These are phyloP conservation scores for Brachionus angularis DNA, from an alignment of 1,140 invertebrate species.

Conservation along the genomic window DNA sequence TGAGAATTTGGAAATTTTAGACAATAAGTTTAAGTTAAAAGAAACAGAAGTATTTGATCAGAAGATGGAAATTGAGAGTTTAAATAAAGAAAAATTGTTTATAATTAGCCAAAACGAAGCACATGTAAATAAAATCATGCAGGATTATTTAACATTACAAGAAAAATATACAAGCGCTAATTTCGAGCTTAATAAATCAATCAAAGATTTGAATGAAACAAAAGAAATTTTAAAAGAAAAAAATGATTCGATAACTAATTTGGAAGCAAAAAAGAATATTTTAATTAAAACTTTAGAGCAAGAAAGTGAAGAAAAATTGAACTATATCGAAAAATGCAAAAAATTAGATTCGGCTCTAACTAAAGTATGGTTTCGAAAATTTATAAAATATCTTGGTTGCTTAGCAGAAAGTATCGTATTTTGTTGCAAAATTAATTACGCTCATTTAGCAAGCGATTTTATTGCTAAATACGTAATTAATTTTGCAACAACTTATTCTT, in stretches of 20 bases:
- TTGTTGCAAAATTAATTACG: no score
- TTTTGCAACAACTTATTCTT: no score
- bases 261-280: background rate
- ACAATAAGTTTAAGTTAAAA: background rate
- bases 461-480: no score
- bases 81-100: conserved; percentile 32
- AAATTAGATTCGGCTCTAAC: no score
- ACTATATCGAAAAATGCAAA: no score
- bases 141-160: conserved; percentile 24
- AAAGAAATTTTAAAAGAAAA: background rate
- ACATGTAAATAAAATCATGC: conserved; percentile 20
- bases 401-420: no score
- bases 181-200: conserved; percentile 8
- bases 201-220: background rate
- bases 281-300: background rate
- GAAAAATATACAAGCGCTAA: conserved; percentile 28
- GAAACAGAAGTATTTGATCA: conserved; percentile 7
- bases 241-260: conserved; percentile 1
- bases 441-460: no score
- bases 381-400: no score
- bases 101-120: conserved; percentile 30
- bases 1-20: background rate
- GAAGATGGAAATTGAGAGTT: conserved; percentile 21
- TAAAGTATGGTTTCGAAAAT: no score
- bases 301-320: background rate